phyloP scores from a whole-genome alignment of 2,888 invertebrate species.

The Strigamia transsilvanica region DNA sequence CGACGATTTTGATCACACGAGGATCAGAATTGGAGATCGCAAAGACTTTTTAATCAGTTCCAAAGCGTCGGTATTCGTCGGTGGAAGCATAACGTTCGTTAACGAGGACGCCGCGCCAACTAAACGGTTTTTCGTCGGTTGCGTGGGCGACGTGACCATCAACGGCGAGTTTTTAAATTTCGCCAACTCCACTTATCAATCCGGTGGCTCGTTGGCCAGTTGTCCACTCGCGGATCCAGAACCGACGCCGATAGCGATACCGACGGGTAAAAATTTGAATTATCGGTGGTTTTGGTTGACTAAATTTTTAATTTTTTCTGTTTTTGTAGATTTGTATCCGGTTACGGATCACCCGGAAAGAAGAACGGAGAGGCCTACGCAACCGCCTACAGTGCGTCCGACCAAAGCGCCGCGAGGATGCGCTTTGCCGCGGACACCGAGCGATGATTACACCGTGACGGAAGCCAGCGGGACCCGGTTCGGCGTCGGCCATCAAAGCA shows the following conservation, averaged over 20 bases:
- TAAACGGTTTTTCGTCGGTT: conserved; percentile 78
- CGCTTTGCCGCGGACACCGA: conserved; percentile 69
- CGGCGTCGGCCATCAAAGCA: conserved; percentile 74
- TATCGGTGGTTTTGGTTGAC: not conserved
- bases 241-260: conserved; percentile 19
- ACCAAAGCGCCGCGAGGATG: conserved; percentile 62
- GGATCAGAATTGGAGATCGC: conserved; percentile 50
- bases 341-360: not conserved
- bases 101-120: conserved; percentile 66
- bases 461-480: conserved; percentile 64
- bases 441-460: conserved; percentile 66
- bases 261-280: conserved; percentile 41
- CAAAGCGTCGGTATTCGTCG: conserved; percentile 77
- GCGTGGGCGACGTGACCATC: conserved; percentile 90
- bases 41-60: not conserved
- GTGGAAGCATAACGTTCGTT: conserved; percentile 77
- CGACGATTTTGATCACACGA: conserved; percentile 81
- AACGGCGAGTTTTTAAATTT: conserved; percentile 84
- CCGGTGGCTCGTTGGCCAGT: conserved; percentile 59
- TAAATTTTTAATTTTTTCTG: not conserved
- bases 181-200: conserved; percentile 71
- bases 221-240: conserved; percentile 60
- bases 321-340: not conserved
- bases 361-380: not conserved
- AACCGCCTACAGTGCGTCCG: conserved; percentile 56